These are phyloP conservation scores for Caenorhabditis japonica DNA, from an alignment of 2,888 invertebrate genomes.

Conservation along the genomic window DNA sequence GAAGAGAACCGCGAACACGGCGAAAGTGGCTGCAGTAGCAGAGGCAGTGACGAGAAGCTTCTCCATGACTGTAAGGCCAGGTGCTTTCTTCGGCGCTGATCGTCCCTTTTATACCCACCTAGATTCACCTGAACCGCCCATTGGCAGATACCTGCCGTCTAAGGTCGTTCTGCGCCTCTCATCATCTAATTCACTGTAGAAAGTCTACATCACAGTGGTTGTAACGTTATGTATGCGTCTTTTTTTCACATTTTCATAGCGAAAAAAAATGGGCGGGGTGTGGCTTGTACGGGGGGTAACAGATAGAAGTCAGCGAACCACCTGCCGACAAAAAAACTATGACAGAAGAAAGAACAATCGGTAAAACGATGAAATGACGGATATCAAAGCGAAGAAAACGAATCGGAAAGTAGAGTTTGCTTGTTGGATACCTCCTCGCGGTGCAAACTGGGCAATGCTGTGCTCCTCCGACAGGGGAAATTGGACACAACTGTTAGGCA, in stretches of 20 bases:
- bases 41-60: slow-evolving; percentile 53
- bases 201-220: slow-evolving; percentile 26
- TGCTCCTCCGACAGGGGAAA: too few relatives aligned
- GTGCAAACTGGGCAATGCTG: too few relatives aligned
- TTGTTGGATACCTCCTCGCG: too few relatives aligned
- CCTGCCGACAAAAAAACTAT: slow-evolving; percentile 33
- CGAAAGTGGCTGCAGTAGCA: slow-evolving; percentile 60
- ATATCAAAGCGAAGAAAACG: slow-evolving; percentile 31
- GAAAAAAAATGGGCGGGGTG: slow-evolving; percentile 33
- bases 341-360: slow-evolving; percentile 32
- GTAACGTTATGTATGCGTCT: slow-evolving; percentile 39
- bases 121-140: slow-evolving; percentile 38
- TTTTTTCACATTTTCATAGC: slow-evolving; percentile 20
- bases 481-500: too few relatives aligned
- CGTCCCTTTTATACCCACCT: slow-evolving; percentile 28
- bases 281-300: slow-evolving; percentile 26
- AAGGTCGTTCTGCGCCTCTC: slow-evolving; percentile 44
- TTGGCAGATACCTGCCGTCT: slow-evolving; percentile 28
- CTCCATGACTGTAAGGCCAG: slow-evolving; percentile 47
- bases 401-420: slow-evolving; percentile 38
- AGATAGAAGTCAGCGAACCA: too few relatives aligned
- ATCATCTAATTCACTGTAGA: slow-evolving; percentile 2
- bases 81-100: slow-evolving; percentile 8
- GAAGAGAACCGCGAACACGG: slow-evolving; percentile 67
- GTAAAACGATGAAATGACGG: slow-evolving; percentile 16